phyloP scores from a whole-genome alignment of 1,140 invertebrate genomes.

The Lethocerus indicus region DNA sequence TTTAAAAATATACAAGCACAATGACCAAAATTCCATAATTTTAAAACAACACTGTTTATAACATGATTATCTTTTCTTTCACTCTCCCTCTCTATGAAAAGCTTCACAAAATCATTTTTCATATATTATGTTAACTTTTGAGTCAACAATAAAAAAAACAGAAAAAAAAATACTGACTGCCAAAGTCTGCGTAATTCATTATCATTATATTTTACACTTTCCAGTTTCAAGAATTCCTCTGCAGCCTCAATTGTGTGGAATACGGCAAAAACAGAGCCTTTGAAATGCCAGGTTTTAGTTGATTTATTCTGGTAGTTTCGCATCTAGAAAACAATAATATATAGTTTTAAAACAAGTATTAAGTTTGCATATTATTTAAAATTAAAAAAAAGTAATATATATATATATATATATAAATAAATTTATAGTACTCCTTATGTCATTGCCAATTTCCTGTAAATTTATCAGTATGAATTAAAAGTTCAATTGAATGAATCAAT shows the following conservation, averaged over 20 bases:
- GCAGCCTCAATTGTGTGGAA: conserved; percentile 60
- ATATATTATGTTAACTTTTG: background rate
- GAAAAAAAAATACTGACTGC: conserved; percentile 35
- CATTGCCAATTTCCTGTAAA: no score
- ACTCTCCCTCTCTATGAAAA: background rate
- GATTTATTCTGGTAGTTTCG: conserved; percentile 47
- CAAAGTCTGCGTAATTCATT: conserved; percentile 48
- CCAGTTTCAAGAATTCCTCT: conserved; percentile 41
- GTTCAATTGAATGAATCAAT: no score
- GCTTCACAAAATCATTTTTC: conserved; percentile 1
- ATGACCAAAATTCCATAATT: background rate
- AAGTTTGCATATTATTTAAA: background rate
- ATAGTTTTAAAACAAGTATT: conserved; percentile 8
- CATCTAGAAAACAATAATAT: conserved; percentile 30
- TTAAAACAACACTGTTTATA: background rate
- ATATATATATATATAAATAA: no score
- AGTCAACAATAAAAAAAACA: background rate
- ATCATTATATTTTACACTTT: conserved; percentile 53
- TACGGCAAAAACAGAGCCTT: conserved; percentile 79
- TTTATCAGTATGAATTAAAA: no score
- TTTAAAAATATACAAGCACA: background rate
- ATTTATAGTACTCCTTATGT: no score
- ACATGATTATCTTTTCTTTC: background rate
- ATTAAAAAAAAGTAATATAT: background rate
- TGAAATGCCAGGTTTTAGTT: conserved; percentile 48